phyloP scores from a whole-genome alignment of 2,113 vertebrate species.

The Anseranas semipalmata region DNA sequence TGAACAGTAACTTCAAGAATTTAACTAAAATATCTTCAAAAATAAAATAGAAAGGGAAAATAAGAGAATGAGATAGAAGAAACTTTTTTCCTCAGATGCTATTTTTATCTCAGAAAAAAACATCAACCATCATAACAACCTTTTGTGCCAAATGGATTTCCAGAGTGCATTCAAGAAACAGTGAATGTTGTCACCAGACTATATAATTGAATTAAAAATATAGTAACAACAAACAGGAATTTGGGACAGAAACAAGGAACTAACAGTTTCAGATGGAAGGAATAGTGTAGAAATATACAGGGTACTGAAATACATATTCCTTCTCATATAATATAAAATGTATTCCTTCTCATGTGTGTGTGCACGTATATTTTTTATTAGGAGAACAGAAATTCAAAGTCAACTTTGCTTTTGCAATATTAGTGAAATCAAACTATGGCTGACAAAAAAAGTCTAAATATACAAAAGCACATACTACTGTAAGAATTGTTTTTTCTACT shows the following conservation, averaged over 20 bases:
- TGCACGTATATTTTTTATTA: background rate
- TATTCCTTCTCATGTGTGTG: background rate
- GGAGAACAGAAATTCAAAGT: background rate
- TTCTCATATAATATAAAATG: background rate
- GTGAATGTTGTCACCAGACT: background rate
- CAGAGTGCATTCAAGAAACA: background rate
- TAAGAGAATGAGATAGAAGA: background rate
- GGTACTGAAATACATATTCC: background rate
- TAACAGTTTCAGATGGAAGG: background rate
- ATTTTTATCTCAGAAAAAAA: background rate
- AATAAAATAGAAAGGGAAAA: background rate
- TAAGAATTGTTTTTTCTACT: background rate
- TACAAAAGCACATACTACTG: background rate
- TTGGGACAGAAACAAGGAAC: background rate
- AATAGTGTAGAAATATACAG: background rate
- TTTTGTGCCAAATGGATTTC: background rate
- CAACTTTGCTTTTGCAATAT: background rate
- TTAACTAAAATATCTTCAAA: background rate
- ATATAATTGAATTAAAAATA: background rate
- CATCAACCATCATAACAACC: background rate
- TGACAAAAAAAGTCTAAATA: background rate
- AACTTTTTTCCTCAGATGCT: background rate
- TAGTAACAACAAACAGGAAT: background rate
- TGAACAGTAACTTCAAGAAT: background rate
- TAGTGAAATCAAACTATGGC: background rate